Evolutionary conservation across 2,797 vertebrate species (phyloP), one percentile per base, ranked within the genome.

Genomic region (Erpetoichthys calabaricus): DNA sequence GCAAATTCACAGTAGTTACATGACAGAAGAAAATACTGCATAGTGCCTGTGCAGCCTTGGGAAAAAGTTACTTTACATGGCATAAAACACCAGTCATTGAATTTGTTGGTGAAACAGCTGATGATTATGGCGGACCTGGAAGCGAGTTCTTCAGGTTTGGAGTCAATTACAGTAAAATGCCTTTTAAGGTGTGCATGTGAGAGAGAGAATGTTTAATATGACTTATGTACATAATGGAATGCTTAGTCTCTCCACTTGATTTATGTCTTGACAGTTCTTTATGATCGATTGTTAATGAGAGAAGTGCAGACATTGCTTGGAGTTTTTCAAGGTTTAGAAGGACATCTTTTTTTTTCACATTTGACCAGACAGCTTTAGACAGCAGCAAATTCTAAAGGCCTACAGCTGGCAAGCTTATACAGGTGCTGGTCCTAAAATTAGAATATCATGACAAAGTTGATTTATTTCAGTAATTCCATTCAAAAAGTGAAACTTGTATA

Each of bases 141-240:
- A 10, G 65, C 5, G 77, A 83, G 58, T 83, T 82, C 65, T 82
- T 85, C 68, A 82, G 82, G 80, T 84, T 54, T 5, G 51, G 25
- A 25, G 25, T 25, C 25, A 25, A 25, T 25, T 25, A 25, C 25
- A 25, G 25, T 25, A 25, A 25, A 25, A 25, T 25, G 25, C 2
- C 25, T 25, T 25, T 25, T 25, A 25, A 25, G 25, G 25, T 25
- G 25, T 25, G 25, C 25, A 25, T 25, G 25, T 25, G 25, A 25
- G 25, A 25, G 25, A 25, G 25, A 25, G 25, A 25, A 2, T 25
- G 25, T 25, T 25, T 1, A 25, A 25, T 25, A 25, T 25, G 25
- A 2, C 25, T 25, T 25, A 25, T 25, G 25, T 25, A 1, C 25
- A 25, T 2, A 25, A 25, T 25, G 25, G 25, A 25, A 25, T 25